Conservation (phyloP, 2,113 vertebrate species). For the Dendrocopos noguchii region DNA sequence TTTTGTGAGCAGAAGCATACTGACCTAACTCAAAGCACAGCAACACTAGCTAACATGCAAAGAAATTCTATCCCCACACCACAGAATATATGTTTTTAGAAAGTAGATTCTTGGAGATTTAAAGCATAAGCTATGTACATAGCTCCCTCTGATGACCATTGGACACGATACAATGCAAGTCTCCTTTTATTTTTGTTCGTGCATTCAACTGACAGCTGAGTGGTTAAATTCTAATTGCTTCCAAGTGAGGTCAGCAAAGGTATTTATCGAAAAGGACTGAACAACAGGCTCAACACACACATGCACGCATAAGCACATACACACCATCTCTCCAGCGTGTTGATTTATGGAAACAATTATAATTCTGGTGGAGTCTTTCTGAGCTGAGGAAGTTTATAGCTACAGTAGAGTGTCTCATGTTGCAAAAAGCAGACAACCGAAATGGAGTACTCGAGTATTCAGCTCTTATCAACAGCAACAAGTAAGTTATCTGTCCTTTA, state of each 20-base stretch:
- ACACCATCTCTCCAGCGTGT: slow-evolving; percentile 76
- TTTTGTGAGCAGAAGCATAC: not conserved
- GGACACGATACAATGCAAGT: slow-evolving; percentile 80
- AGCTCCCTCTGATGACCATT: slow-evolving; percentile 94
- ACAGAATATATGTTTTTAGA: slow-evolving; percentile 52
- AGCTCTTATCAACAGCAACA: slow-evolving; percentile 83
- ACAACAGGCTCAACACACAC: slow-evolving; percentile 86
- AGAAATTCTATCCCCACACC: not conserved
- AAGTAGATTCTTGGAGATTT: slow-evolving; percentile 67
- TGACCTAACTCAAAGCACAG: slow-evolving; percentile 30
- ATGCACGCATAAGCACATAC: slow-evolving; percentile 68
- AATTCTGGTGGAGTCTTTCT: slow-evolving; percentile 83
- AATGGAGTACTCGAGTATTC: slow-evolving; percentile 80
- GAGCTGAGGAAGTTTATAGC: slow-evolving; percentile 82
- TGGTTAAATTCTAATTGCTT: slow-evolving; percentile 98
- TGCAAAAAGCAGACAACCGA: slow-evolving; percentile 82
- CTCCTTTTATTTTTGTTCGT: slow-evolving; percentile 82
- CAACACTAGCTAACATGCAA: not conserved
- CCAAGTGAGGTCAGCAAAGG: slow-evolving; percentile 98
- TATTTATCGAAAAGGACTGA: slow-evolving; percentile 93
- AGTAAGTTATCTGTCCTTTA: slow-evolving; percentile 87
- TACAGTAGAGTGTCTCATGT: slow-evolving; percentile 80
- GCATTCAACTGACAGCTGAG: slow-evolving; percentile 92
- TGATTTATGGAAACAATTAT: slow-evolving; percentile 91
- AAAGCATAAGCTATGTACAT: slow-evolving; percentile 79